These are phyloP conservation scores for Aporrectodea caliginosa DNA, from an alignment of 1,140 invertebrate species.

Conservation along the genomic window DNA sequence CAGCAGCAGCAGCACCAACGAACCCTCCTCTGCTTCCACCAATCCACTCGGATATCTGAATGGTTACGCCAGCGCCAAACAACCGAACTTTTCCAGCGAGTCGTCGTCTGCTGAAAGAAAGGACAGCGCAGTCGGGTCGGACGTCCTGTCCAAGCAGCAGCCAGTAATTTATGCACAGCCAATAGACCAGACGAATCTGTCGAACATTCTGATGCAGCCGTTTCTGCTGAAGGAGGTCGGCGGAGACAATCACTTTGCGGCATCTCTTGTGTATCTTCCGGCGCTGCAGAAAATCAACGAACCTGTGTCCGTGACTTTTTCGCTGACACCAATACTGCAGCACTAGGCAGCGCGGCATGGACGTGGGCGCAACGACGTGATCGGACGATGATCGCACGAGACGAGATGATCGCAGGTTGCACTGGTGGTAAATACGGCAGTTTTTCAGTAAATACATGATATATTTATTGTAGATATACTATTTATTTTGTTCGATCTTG, in stretches of 20 bases:
- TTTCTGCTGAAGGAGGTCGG: constrained; percentile 63
- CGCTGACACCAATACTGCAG: constrained; percentile 67
- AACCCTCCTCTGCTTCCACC: neutral
- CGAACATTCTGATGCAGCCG: constrained; percentile 70
- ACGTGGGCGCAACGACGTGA: too few relatives aligned
- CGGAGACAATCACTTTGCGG: constrained; percentile 65
- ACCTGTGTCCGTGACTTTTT: constrained; percentile 80
- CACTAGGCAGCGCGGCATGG: neutral
- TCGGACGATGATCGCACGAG: too few relatives aligned
- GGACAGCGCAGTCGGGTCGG: neutral
- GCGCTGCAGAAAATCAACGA: constrained; percentile 76
- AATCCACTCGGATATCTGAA: neutral
- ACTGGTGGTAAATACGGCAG: neutral
- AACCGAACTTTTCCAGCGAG: neutral
- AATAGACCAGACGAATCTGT: constrained; percentile 41
- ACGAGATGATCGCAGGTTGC: too few relatives aligned
- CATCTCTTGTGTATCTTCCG: constrained; percentile 85
- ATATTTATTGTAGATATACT: constrained; percentile 4
- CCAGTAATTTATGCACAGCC: constrained; percentile 30
- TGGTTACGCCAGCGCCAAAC: neutral
- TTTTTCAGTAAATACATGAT: neutral
- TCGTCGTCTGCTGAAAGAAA: neutral
- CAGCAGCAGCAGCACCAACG: constrained; percentile 22
- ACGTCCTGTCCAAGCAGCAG: neutral
- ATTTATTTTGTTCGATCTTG: neutral